Evolutionary conservation across 2,113 vertebrate genomes (phyloP).

Genomic region (Charina bottae): DNA sequence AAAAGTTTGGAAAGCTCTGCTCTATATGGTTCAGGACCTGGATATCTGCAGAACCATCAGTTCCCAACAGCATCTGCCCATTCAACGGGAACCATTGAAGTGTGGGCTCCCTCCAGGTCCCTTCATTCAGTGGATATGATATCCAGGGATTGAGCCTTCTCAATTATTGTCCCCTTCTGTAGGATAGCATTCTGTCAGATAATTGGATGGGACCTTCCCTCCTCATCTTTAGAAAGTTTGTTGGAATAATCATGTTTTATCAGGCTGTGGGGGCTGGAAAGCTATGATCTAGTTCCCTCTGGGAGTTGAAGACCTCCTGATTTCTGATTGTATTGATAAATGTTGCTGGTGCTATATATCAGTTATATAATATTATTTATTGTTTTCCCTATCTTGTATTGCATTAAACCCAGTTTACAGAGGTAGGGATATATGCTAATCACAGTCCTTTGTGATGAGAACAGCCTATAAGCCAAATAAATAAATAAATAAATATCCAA

Average conservation of each 20-base stretch:
- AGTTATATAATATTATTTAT: neutral
- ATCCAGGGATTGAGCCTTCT: neutral
- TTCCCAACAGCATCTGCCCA: neutral
- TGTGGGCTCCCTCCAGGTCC: neutral
- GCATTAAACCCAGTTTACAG: neutral
- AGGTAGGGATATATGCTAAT: neutral
- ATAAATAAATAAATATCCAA: neutral
- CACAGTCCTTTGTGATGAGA: neutral
- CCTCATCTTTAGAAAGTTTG: neutral
- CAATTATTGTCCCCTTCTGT: neutral
- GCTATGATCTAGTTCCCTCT: neutral
- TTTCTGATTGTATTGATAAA: neutral
- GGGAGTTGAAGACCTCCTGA: neutral
- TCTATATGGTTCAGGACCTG: neutral
- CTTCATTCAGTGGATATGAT: neutral
- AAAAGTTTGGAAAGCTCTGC: neutral
- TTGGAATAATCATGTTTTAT: neutral
- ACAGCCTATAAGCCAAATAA: neutral
- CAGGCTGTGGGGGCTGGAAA: neutral
- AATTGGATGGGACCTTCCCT: neutral
- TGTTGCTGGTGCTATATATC: neutral
- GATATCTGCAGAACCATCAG: neutral
- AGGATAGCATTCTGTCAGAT: neutral
- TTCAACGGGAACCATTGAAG: neutral
- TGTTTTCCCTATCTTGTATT: neutral